phyloP scores from a whole-genome alignment of 2,797 vertebrate species.

The Morelia viridis region DNA sequence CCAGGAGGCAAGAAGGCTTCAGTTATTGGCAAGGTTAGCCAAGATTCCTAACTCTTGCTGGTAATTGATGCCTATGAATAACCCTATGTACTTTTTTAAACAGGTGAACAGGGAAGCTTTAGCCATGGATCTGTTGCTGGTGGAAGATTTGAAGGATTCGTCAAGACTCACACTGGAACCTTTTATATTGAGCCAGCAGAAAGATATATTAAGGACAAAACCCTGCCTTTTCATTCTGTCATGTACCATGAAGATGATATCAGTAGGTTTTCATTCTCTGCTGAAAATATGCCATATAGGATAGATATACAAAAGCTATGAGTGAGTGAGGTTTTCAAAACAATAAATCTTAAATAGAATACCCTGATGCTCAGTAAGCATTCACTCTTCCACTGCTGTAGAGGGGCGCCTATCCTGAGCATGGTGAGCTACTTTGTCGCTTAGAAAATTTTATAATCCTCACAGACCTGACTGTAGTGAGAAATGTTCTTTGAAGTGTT shows the following conservation, averaged over 20 bases:
- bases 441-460: not conserved
- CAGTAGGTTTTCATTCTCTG: slow-evolving; percentile 79
- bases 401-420: not conserved
- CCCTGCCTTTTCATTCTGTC: slow-evolving; percentile 89
- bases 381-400: not conserved
- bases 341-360: not conserved
- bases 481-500: not conserved
- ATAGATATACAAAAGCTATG: not conserved
- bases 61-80: not conserved
- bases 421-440: too few species aligned
- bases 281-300: slow-evolving; percentile 13
- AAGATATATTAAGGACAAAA: slow-evolving; percentile 85
- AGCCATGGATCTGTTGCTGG: slow-evolving; percentile 91
- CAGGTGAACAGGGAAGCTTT: slow-evolving; percentile 90
- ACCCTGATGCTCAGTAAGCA: not conserved
- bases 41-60: not conserved
- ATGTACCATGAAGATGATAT: slow-evolving; percentile 98
- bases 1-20: not conserved
- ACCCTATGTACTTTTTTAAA: slow-evolving; percentile 32
- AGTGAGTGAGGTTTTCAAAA: not conserved
- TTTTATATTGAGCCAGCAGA: slow-evolving; percentile 96
- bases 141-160: slow-evolving; percentile 96
- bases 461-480: too few species aligned
- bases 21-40: not conserved
- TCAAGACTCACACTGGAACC: slow-evolving; percentile 87